A percentile compares a stretch with the other conserved stretches of the same genome.
phyloP scores from a whole-genome alignment of 2,113 vertebrate genomes.

The Talpa occidentalis region DNA sequence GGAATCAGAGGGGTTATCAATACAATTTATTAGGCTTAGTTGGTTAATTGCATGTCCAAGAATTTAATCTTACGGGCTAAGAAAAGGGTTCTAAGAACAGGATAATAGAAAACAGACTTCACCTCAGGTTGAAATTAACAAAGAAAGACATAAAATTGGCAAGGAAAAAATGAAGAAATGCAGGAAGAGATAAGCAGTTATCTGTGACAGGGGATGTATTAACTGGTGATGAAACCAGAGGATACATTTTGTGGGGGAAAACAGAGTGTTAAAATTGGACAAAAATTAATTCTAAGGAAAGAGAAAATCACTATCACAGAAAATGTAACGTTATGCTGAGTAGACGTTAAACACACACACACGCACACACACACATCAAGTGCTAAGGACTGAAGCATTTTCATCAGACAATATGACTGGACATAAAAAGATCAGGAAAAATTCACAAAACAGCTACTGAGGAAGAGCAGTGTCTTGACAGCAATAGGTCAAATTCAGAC shows the following conservation, averaged over 20 bases:
- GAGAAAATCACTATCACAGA: neutral
- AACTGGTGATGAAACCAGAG: slow-evolving; percentile 6
- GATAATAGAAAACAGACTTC: neutral
- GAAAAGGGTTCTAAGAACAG: slow-evolving; percentile 28
- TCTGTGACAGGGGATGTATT: neutral
- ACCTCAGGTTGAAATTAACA: neutral
- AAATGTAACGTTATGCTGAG: neutral
- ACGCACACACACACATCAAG: accelerated
- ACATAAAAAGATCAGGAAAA: neutral
- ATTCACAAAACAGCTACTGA: neutral
- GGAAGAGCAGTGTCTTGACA: neutral
- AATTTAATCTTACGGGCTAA: neutral
- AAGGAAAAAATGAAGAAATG: neutral
- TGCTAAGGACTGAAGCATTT: neutral
- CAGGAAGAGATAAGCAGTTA: neutral
- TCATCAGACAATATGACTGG: neutral
- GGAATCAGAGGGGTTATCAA: slow-evolving; percentile 51
- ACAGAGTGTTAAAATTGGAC: neutral
- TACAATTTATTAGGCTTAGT: slow-evolving; percentile 43
- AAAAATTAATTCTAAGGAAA: neutral
- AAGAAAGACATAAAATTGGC: neutral
- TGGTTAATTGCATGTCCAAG: slow-evolving; percentile 49
- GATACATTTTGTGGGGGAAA: neutral
- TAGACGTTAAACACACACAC: neutral
- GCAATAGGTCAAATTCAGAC: neutral